phyloP scores from a whole-genome alignment of 2,797 vertebrate genomes.

The Balearica regulorum region DNA sequence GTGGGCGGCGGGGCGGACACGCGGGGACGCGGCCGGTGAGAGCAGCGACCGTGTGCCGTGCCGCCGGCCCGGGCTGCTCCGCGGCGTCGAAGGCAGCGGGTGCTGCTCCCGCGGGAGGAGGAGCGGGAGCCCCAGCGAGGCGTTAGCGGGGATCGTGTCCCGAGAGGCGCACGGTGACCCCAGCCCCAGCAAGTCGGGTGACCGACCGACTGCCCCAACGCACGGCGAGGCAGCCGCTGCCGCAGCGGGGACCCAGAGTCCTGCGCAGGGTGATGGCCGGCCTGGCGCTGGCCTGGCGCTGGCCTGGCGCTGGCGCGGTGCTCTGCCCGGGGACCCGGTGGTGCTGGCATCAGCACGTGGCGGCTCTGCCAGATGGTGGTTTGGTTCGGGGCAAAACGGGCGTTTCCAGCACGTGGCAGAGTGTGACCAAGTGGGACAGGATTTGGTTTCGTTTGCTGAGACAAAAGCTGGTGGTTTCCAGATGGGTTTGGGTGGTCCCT shows the following conservation, averaged over 20 bases:
- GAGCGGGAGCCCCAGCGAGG: background rate
- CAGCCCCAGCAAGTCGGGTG: background rate
- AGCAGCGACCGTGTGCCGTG: background rate
- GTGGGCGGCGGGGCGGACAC: background rate
- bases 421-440: background rate
- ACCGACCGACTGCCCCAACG: no score
- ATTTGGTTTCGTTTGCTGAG: accelerated
- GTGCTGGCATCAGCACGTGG: accelerated
- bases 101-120: background rate
- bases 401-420: background rate
- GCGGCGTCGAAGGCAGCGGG: background rate
- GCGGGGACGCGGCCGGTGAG: background rate
- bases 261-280: background rate
- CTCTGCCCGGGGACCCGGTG: accelerated
- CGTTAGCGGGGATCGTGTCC: background rate
- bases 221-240: background rate
- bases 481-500: background rate
- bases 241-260: background rate
- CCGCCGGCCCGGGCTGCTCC: background rate
- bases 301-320: no score
- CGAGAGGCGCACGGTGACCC: background rate
- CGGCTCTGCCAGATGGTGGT: background rate
- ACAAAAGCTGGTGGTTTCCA: background rate
- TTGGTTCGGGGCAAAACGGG: background rate
- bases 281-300: background rate